Percentiles rank a stretch among this genome's conserved stretches.
phyloP scores from a whole-genome alignment of 2,888 invertebrate genomes.

The Cacoxenus indagator region DNA sequence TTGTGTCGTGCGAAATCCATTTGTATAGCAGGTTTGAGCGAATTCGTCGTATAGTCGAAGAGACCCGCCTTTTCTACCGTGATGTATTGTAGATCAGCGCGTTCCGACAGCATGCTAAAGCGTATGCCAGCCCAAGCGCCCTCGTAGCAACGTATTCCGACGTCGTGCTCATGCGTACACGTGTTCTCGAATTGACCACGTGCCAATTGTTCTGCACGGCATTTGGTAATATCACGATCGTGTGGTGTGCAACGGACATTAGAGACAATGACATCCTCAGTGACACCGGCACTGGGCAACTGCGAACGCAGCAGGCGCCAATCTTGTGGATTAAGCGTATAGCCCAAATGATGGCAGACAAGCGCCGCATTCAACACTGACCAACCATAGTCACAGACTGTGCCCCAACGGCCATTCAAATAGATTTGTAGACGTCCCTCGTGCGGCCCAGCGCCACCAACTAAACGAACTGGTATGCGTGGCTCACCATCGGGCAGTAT shows the following conservation, averaged over 20 bases:
- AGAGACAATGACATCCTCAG: constrained; percentile 83
- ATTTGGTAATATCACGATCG: constrained; percentile 90
- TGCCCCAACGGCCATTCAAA: constrained; percentile 93
- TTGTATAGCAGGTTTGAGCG: constrained; percentile 90
- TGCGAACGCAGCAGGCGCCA: constrained; percentile 88
- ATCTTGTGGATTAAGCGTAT: constrained; percentile 91
- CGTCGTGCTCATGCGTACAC: constrained; percentile 88
- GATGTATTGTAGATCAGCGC: constrained; percentile 88
- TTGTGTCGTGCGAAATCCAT: constrained; percentile 88
- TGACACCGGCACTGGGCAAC: constrained; percentile 83
- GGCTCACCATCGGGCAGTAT: constrained; percentile 74
- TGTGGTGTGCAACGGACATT: constrained; percentile 93
- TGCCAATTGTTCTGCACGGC: constrained; percentile 80
- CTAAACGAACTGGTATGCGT: constrained; percentile 80
- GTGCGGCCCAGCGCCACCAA: constrained; percentile 83
- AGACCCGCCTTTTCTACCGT: constrained; percentile 94
- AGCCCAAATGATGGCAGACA: constrained; percentile 94
- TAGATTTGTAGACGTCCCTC: constrained; percentile 92
- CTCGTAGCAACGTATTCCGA: constrained; percentile 89
- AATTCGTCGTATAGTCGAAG: constrained; percentile 90
- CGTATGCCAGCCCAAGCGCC: constrained; percentile 95
- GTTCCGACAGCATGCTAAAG: constrained; percentile 88
- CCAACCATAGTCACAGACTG: constrained; percentile 98
- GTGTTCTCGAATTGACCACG: constrained; percentile 86
- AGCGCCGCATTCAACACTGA: constrained; percentile 90